These are phyloP conservation scores for Drosophila parvula DNA, from an alignment of 1,140 invertebrate species.

Conservation along the genomic window DNA sequence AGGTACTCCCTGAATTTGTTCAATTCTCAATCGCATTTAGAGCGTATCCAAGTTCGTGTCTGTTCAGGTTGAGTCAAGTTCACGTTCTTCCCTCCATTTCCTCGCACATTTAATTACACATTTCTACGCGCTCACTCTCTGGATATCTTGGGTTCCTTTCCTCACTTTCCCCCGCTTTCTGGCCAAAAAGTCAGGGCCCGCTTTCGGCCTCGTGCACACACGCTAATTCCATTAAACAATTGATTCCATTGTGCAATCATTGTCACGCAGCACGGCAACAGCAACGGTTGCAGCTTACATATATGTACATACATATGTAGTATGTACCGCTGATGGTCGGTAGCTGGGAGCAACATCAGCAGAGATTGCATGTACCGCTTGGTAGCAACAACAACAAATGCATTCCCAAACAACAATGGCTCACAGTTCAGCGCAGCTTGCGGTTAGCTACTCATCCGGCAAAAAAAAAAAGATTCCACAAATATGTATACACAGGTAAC, in stretches of 20 bases:
- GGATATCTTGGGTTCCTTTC: constrained; percentile 49
- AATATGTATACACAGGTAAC: constrained; percentile 35
- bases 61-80: constrained; percentile 24
- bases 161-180: constrained; percentile 25
- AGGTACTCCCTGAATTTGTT: not conserved
- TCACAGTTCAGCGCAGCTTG: constrained; percentile 54
- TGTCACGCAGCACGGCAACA: constrained; percentile 62
- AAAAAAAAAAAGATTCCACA: constrained; percentile 45
- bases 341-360: constrained; percentile 23
- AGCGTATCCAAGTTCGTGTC: constrained; percentile 24
- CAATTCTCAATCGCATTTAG: constrained; percentile 1
- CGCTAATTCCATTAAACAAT: constrained; percentile 83
- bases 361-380: constrained; percentile 25
- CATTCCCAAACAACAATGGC: constrained; percentile 42
- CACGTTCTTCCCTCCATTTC: constrained; percentile 20
- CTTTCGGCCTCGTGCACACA: constrained; percentile 37
- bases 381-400: constrained; percentile 8
- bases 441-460: constrained; percentile 59
- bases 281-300: constrained; percentile 28
- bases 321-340: not conserved
- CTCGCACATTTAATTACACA: constrained; percentile 54
- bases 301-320: too few relatives aligned
- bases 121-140: constrained; percentile 23
- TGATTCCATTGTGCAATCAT: constrained; percentile 82
- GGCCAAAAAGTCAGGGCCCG: constrained; percentile 34